Conservation (phyloP, 2,888 invertebrate species). For the Heliothis peltigera region DNA sequence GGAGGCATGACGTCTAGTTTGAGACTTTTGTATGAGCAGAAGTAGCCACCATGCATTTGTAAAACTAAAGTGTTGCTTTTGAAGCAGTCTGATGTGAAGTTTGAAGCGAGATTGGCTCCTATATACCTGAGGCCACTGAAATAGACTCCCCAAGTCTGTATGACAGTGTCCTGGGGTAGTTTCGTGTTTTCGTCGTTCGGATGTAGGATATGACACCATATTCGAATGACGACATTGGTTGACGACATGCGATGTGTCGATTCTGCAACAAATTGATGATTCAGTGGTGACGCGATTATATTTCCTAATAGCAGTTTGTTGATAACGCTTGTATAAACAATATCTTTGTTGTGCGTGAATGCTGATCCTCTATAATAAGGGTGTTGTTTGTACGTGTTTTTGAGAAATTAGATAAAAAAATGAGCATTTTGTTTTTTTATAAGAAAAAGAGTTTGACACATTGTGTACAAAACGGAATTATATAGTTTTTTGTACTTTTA, state of each 20-base stretch:
- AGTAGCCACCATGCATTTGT: constrained; percentile 96
- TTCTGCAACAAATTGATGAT: constrained; percentile 75
- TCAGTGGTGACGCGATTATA: constrained; percentile 49
- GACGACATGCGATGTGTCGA: constrained; percentile 85
- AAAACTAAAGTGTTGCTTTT: constrained; percentile 94
- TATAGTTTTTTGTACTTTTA: not conserved
- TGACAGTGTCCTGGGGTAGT: constrained; percentile 87
- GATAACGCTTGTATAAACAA: constrained; percentile 36
- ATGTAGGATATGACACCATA: constrained; percentile 83
- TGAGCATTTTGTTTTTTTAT: not conserved
- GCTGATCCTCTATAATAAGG: not conserved
- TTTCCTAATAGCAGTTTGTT: constrained; percentile 23
- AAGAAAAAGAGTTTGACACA: not conserved
- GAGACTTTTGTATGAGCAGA: constrained; percentile 91
- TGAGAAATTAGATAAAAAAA: constrained; percentile 21
- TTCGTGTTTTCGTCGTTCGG: constrained; percentile 64
- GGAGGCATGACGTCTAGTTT: constrained; percentile 86
- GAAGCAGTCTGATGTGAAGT: constrained; percentile 92
- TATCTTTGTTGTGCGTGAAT: constrained; percentile 31
- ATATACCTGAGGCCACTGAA: constrained; percentile 95
- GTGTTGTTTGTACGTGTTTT: constrained; percentile 25
- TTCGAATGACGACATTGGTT: constrained; percentile 84
- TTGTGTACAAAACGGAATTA: not conserved
- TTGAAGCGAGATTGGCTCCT: constrained; percentile 92
- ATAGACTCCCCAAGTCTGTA: constrained; percentile 96